Conservation (phyloP, 2,113 vertebrate species). For the Zootoca vivipara region DNA sequence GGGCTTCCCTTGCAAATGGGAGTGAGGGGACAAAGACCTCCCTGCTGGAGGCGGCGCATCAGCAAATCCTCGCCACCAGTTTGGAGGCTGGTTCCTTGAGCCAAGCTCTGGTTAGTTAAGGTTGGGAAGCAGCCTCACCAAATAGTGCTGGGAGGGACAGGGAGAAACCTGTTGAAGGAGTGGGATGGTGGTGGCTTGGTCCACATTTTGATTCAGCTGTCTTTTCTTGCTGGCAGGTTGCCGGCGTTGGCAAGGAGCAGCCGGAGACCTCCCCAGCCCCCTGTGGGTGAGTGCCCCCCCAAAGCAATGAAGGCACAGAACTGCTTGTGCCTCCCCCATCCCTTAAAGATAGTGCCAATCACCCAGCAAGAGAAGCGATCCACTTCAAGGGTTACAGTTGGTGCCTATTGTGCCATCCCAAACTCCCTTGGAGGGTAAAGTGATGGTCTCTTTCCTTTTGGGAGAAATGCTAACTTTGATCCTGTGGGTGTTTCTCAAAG, state of each 20-base stretch:
- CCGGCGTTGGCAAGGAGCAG: background rate
- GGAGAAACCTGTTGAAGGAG: background rate
- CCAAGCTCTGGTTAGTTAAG: background rate
- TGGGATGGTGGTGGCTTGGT: background rate
- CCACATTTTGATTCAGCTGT: background rate
- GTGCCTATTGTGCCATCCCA: background rate
- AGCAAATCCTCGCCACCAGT: conserved; percentile 56
- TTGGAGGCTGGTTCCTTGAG: conserved; percentile 50
- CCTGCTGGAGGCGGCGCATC: conserved; percentile 60
- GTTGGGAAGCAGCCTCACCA: too few species aligned
- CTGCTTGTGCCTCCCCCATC: background rate
- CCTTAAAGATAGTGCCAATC: background rate
- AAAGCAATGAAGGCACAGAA: background rate
- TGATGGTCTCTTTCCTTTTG: background rate
- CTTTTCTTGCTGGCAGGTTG: conserved; percentile 25
- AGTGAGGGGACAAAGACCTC: conserved; percentile 34
- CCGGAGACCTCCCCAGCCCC: background rate
- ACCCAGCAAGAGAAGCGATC: background rate
- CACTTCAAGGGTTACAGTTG: background rate
- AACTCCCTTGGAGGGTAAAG: background rate
- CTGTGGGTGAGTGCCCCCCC: background rate
- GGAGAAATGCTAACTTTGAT: too few species aligned
- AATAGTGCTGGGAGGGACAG: background rate
- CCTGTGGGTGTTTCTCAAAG: background rate
- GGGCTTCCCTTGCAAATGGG: background rate